Conservation (phyloP, 2,797 vertebrate genomes). For the Danio jaintianensis region DNA sequence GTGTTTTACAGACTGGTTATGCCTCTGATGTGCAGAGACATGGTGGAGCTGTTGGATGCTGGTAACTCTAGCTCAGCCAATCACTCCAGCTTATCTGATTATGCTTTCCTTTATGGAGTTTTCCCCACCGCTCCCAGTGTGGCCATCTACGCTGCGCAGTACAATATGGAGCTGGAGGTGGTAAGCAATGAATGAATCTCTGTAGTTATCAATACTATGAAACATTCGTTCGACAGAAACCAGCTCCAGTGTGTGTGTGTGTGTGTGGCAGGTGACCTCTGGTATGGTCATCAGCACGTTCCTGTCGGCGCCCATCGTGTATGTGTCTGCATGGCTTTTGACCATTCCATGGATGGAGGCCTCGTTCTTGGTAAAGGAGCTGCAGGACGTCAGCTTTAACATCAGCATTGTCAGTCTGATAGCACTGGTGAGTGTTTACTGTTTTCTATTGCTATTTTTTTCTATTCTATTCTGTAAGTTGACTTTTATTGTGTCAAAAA, state of each 20-base stretch:
- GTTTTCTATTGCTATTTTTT: too few species aligned
- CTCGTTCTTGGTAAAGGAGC: slow-evolving; percentile 84
- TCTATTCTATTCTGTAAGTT: too few species aligned
- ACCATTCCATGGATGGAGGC: slow-evolving; percentile 96
- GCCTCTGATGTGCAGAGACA: slow-evolving; percentile 95
- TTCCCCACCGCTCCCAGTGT: slow-evolving; percentile 96
- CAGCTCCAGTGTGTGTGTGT: slow-evolving; percentile 21
- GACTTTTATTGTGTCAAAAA: too few species aligned
- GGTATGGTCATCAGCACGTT: slow-evolving; percentile 98
- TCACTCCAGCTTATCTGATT: slow-evolving; percentile 95
- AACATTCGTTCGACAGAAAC: not conserved
- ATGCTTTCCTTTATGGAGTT: slow-evolving; percentile 95
- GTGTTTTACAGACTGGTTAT: slow-evolving; percentile 84
- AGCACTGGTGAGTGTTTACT: slow-evolving; percentile 82
- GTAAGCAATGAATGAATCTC: slow-evolving; percentile 74
- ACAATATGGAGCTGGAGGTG: slow-evolving; percentile 97
- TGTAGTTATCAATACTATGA: not conserved
- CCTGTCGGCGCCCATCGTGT: slow-evolving; percentile 96
- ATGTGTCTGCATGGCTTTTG: slow-evolving; percentile 94
- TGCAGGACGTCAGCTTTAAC: slow-evolving; percentile 95
- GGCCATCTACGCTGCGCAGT: slow-evolving; percentile 94
- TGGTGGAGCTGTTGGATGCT: slow-evolving; percentile 91
- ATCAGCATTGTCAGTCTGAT: slow-evolving; percentile 92
- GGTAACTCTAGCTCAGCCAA: slow-evolving; percentile 81
- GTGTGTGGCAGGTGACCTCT: slow-evolving; percentile 82